Evolutionary conservation across 2,888 invertebrate species (phyloP), one percentile per base, ranked within the genome.

Genomic region (Phragmatobia fuliginosa): DNA sequence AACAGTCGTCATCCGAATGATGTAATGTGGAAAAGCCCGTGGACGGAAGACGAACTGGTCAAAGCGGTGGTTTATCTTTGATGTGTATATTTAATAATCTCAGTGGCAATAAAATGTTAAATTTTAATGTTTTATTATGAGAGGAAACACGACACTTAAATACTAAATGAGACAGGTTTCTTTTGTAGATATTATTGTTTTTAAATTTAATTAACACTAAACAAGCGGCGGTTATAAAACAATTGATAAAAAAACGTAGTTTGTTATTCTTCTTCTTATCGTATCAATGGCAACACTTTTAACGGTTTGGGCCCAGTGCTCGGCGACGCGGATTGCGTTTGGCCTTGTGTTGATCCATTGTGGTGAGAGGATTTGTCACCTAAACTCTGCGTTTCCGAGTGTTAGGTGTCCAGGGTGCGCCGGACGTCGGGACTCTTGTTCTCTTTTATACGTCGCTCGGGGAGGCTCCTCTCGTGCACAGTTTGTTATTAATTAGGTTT

Each of bases 41-140:
- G 5, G 56, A 16, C 56, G 28, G 56, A 56, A 28, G 56, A 56
- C 16, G 28, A 56, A 56, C 28, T 16, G 16, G 56, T 56, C 56
- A 56, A 6, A 56, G 28, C 62, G 62, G 62, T 18, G 18, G n/a
- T 16, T 38, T 18, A 11, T 41, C 62, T 62, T 62, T 62, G 62
- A 62, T 62, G 41, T 41, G n/a, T n/a, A n/a, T n/a, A 21, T 10
- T 62, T 41, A 41, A 62, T 41, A 62, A 62, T 28, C 11, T 41
- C 21, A 41, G 28, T 62, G 41, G 18, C 7, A 41, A 62, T 62
- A 62, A 62, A 62, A 52, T 52, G 52, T 28, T 61, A 61, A 61
- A 7, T 38, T 61, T 28, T 28, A 36, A 62, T 28, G 36, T 62
- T 62, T 41, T 41, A 62, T 62, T 62, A 31, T 41, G 21, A 62